phyloP scores from a whole-genome alignment of 2,797 vertebrate genomes.

The Lagocephalus sceleratus region DNA sequence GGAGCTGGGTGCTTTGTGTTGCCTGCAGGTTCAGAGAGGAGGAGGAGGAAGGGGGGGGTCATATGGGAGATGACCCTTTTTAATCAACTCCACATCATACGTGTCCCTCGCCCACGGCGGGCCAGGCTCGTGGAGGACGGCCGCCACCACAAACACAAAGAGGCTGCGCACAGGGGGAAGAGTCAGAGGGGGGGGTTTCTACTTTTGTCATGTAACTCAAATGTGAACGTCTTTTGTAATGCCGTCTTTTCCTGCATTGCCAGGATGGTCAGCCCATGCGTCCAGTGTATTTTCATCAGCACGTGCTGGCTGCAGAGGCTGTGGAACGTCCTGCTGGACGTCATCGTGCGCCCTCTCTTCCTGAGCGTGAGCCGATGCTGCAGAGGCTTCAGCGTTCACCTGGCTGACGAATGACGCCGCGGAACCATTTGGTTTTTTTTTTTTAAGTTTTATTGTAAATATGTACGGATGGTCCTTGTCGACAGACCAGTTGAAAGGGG shows the following conservation, averaged over 20 bases:
- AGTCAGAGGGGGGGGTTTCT: too few relatives aligned
- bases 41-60: too few relatives aligned
- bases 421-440: conserved; percentile 7
- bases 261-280: conserved; percentile 75
- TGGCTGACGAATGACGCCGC: conserved; percentile 65
- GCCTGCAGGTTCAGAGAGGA: too few relatives aligned
- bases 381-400: conserved; percentile 64
- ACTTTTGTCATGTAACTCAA: not conserved
- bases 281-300: conserved; percentile 61
- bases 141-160: too few relatives aligned
- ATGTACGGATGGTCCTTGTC: too few relatives aligned
- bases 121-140: too few relatives aligned
- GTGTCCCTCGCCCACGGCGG: too few relatives aligned
- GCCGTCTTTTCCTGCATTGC: conserved; percentile 11
- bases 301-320: conserved; percentile 69
- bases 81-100: too few relatives aligned
- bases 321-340: conserved; percentile 67
- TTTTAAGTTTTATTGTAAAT: not conserved
- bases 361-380: conserved; percentile 70
- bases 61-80: too few relatives aligned
- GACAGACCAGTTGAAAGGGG: too few relatives aligned
- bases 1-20: too few relatives aligned
- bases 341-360: conserved; percentile 63
- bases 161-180: too few relatives aligned
- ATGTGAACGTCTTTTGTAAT: not conserved